Conservation (phyloP, 2,113 vertebrate species). For the Odobenus rosmarus region DNA sequence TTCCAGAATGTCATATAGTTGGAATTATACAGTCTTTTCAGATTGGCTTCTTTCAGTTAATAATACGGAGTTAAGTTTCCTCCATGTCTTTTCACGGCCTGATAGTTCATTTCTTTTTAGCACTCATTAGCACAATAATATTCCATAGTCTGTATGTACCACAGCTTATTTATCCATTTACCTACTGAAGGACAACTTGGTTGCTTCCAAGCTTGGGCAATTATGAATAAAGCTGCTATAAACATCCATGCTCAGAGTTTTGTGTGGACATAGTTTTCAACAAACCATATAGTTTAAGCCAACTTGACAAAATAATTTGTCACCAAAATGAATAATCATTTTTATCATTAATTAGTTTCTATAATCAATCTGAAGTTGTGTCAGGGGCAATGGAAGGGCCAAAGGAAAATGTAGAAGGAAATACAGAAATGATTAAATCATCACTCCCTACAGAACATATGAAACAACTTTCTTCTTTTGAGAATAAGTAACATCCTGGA, state of each 20-base stretch:
- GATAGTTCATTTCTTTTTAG: neutral
- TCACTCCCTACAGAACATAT: neutral
- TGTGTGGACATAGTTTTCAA: neutral
- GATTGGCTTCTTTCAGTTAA: neutral
- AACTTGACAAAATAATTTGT: neutral
- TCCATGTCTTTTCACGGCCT: neutral
- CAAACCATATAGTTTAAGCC: neutral
- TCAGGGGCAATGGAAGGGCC: neutral
- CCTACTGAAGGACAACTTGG: neutral
- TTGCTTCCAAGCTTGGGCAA: neutral
- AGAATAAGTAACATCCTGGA: neutral
- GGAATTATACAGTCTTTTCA: neutral
- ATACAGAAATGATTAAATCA: neutral
- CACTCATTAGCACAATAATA: neutral
- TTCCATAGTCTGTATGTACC: neutral
- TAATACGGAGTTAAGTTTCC: neutral
- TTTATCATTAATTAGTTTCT: neutral
- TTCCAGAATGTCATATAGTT: neutral
- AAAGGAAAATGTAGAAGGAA: neutral
- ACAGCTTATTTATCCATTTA: neutral
- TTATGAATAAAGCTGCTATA: neutral
- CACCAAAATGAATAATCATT: neutral
- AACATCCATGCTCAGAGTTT: neutral
- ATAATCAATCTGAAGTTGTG: neutral
- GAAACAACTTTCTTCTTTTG: neutral